Base-by-base conservation (phyloP, 1,140 invertebrate species). In the Drosophila suzukii region DNA sequence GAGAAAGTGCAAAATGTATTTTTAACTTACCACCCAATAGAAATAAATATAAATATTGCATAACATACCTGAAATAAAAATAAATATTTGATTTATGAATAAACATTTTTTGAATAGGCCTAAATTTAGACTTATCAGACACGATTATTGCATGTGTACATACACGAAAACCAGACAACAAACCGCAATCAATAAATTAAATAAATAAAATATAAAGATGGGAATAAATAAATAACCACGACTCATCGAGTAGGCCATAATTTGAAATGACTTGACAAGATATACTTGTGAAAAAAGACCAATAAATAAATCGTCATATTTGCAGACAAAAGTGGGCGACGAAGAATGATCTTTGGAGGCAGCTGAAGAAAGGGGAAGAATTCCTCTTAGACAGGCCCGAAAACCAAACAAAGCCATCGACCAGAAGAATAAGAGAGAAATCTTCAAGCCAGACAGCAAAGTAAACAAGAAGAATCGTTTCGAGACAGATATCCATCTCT, bases 221-320 rank as follows among this genome's bases (percentile, higher is more conserved):
- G 53, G 56, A 51, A 63, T 60, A 63, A 63, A 44, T 53, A 72
- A 77, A 81, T 57, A 82, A 61, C 38, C 55, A 65, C 50, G 66
- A 59, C 59, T 77, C 75, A 46, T 58, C 60, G 43, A 65, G 80
- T 86, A 49, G 61, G 50, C 58, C 60, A 82, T 66, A 71, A 78
- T 78, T 78, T 70, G 57, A 75, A 81, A 75, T 67, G 81, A 85
- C 66, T 44, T 46, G 65, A 62, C 55, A 56, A 65, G 53, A 67
- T 36, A 62, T 68, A 54, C 47, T 68, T 67, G 15, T 41, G 44
- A 47, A 51, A 76, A 76, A 65, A 68, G 53, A 56, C 39, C 49
- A 72, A 41, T 50, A 62, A 30, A 73, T 62, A 62, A 62, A 50
- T 67, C 17, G 24, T 30, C 7, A 36, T 39, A 39, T 34, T 70